Conservation (phyloP, 1,140 invertebrate genomes). For the Augochlora pura region DNA sequence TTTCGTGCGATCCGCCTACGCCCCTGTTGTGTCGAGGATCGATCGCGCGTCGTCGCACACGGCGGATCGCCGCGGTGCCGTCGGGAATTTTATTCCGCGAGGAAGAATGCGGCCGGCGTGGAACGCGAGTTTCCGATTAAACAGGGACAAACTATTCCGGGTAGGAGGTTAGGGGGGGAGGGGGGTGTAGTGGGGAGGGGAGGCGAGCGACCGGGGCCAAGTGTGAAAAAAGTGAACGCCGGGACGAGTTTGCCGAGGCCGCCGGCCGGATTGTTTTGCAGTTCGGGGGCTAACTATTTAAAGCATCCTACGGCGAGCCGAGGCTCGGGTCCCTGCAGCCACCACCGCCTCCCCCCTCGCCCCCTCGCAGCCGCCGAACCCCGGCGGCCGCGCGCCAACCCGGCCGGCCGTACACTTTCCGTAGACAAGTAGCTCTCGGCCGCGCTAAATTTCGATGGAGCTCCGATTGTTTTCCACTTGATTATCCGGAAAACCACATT, state of each 20-base stretch:
- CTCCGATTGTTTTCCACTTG: conserved; percentile 69
- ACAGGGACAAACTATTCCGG: conserved; percentile 53
- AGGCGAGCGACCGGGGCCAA: conserved; percentile 7
- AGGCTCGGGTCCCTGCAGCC: background rate
- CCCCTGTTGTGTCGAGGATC: too few species aligned
- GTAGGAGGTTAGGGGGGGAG: too few species aligned
- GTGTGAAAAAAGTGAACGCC: conserved; percentile 57
- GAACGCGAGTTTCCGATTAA: conserved; percentile 42
- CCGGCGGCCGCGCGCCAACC: too few species aligned
- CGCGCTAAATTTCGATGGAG: conserved; percentile 64
- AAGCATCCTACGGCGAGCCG: conserved; percentile 44
- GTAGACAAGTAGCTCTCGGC: conserved; percentile 55
- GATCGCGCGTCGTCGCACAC: background rate
- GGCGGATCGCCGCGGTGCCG: background rate
- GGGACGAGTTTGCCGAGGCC: background rate
- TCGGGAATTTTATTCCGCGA: conserved; percentile 23
- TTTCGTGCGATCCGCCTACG: background rate
- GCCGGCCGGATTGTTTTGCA: conserved; percentile 60
- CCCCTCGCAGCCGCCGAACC: too few species aligned
- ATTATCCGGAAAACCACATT: conserved; percentile 69
- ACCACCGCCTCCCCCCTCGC: too few species aligned
- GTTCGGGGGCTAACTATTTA: conserved; percentile 64
- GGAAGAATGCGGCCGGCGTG: background rate
- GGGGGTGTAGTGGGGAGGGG: too few species aligned
- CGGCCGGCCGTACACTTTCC: conserved; percentile 21